A percentile compares a stretch with the other conserved stretches of the same genome.
phyloP scores from a whole-genome alignment of 2,113 vertebrate genomes.

The Coryphaenoides rupestris region DNA sequence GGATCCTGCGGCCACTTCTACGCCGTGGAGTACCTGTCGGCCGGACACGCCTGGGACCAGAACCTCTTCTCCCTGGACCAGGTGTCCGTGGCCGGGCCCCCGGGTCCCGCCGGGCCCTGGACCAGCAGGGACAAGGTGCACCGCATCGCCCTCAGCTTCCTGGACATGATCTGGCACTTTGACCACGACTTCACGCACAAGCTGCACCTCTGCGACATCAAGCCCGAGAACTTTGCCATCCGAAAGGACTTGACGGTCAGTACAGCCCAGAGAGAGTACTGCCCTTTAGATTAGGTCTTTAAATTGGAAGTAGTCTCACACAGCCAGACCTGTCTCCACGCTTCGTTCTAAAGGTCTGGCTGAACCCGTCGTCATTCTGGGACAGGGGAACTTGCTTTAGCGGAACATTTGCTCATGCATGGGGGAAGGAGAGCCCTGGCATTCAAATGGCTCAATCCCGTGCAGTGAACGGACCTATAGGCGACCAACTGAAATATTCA shows the following conservation, averaged over 20 bases:
- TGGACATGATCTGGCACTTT: conserved; percentile 93
- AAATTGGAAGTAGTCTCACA: not conserved
- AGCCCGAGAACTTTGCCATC: conserved; percentile 96
- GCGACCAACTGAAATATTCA: no score
- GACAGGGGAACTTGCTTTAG: no score
- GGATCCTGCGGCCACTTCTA: conserved; percentile 98
- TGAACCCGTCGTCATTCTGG: no score
- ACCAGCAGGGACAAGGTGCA: conserved; percentile 63
- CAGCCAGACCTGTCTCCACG: no score
- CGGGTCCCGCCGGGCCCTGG: conserved; percentile 20
- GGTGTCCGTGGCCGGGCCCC: conserved; percentile 7
- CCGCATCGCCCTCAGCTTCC: conserved; percentile 89
- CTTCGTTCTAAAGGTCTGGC: no score
- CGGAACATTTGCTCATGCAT: no score
- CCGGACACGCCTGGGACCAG: conserved; percentile 85
- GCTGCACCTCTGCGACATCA: conserved; percentile 94
- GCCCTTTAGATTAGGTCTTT: not conserved
- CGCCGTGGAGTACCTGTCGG: conserved; percentile 88
- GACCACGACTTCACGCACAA: conserved; percentile 89
- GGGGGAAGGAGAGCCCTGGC: no score
- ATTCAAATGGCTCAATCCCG: no score
- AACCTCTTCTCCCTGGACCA: conserved; percentile 87
- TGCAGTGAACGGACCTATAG: no score
- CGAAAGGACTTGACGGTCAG: conserved; percentile 91
- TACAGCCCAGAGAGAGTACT: not conserved